Conservation (phyloP, 2,888 invertebrate genomes). For the Andrena dorsata region DNA sequence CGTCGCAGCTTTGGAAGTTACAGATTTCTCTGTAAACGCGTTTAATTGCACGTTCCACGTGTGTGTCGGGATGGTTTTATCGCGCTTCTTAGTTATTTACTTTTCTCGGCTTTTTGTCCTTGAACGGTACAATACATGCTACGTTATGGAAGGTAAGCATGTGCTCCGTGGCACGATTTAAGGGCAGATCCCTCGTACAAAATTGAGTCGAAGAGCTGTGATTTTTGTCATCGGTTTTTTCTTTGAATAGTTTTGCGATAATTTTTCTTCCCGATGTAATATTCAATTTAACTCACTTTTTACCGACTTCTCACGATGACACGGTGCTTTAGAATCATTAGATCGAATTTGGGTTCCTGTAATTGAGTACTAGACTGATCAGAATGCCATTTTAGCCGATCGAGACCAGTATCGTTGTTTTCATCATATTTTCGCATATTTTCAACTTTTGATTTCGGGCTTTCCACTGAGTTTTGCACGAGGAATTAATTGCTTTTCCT, state of each 20-base stretch:
- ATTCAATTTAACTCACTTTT: no score
- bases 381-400: no score
- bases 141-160: no score
- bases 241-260: no score
- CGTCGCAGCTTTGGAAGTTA: slow-evolving; percentile 15
- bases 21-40: slow-evolving; percentile 15
- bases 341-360: no score
- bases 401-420: no score
- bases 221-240: neutral
- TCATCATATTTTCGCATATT: neutral
- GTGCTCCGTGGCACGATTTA: no score
- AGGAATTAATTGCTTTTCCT: neutral
- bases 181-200: neutral
- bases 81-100: neutral
- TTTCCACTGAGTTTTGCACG: neutral
- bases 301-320: no score
- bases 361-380: no score
- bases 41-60: neutral
- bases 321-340: no score
- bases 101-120: neutral
- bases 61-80: neutral
- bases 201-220: neutral
- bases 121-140: neutral
- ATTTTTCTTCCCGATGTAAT: no score
- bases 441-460: neutral